Percentiles rank a stretch among this genome's conserved stretches.
These are phyloP conservation scores for Oxygymnocypris stewartii DNA, from an alignment of 2,113 vertebrate species.

Conservation along the genomic window DNA sequence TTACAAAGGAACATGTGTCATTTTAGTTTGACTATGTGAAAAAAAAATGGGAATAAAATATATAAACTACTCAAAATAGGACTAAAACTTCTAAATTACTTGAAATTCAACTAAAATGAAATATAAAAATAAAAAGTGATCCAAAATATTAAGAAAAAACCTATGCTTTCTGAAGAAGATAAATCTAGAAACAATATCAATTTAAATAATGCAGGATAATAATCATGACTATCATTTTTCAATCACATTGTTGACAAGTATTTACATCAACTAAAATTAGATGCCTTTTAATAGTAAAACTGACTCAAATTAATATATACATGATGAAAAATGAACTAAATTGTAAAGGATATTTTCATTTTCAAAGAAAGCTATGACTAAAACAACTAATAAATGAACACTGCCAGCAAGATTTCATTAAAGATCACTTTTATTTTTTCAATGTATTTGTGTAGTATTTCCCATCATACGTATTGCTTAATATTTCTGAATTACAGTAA, in stretches of 20 bases:
- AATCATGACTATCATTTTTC: too few relatives aligned
- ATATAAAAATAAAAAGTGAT: too few relatives aligned
- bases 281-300: not conserved
- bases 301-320: not conserved
- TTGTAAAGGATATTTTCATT: not conserved
- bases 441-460: not conserved
- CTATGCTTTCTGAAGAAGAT: too few relatives aligned
- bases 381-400: not conserved
- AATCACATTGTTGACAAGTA: not conserved
- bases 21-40: too few relatives aligned
- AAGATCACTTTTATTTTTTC: not conserved
- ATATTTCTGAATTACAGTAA: not conserved
- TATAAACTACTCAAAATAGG: too few relatives aligned
- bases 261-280: not conserved
- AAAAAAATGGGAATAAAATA: too few relatives aligned
- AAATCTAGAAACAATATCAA: too few relatives aligned
- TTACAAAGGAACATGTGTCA: too few relatives aligned
- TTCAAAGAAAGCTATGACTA: not conserved
- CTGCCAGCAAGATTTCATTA: not conserved
- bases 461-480: not conserved
- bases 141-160: too few relatives aligned
- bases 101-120: too few relatives aligned
- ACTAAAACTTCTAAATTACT: too few relatives aligned
- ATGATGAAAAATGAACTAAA: not conserved
- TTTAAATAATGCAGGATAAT: too few relatives aligned